Percentiles rank a stretch among this genome's conserved stretches.
Evolutionary conservation across 2,113 vertebrate genomes (phyloP).

Genomic region (Sapayoa aenigma): DNA sequence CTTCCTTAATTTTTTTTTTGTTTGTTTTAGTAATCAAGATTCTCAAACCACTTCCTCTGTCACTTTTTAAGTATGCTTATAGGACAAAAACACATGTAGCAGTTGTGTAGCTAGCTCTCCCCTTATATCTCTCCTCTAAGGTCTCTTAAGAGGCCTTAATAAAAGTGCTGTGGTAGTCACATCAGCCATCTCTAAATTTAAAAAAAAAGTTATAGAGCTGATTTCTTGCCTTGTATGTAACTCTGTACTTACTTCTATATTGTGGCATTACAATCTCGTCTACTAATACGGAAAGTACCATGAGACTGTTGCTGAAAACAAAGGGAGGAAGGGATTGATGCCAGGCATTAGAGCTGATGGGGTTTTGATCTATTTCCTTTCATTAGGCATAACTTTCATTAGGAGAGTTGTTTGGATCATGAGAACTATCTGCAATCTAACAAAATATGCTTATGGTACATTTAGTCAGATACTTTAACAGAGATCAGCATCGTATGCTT

Average conservation of each 20-base stretch:
- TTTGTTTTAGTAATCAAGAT: neutral
- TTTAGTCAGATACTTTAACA: neutral
- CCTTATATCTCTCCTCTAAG: neutral
- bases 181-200: neutral
- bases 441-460: neutral
- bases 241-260: neutral
- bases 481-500: neutral
- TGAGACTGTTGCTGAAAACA: neutral
- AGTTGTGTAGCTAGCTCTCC: neutral
- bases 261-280: neutral
- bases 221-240: neutral
- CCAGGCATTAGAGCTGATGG: neutral
- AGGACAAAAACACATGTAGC: fast-evolving
- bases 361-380: neutral
- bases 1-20: neutral
- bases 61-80: neutral
- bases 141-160: neutral
- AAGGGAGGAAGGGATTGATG: neutral
- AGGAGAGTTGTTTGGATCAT: neutral
- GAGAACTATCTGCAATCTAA: neutral
- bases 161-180: neutral
- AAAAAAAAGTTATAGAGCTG: neutral
- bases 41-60: neutral
- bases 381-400: neutral
- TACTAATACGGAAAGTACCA: neutral